These are phyloP conservation scores for Conus canariensis DNA, from an alignment of 2,888 invertebrate genomes.

Conservation along the genomic window DNA sequence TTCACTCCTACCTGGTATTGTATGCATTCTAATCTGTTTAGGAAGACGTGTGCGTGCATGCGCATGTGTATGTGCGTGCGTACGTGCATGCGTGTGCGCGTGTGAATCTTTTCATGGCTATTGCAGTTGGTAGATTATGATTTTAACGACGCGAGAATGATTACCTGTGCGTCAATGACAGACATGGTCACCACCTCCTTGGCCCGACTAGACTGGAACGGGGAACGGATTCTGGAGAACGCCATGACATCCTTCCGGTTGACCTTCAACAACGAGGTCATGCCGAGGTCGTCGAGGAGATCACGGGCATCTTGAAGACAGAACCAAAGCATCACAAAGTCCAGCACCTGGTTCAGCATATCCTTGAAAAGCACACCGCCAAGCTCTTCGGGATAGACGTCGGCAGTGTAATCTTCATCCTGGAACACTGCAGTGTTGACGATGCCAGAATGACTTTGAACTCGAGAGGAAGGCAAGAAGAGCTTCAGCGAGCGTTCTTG, in stretches of 20 bases:
- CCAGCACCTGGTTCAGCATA: background rate
- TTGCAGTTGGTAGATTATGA: too few relatives aligned
- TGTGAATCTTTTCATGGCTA: too few relatives aligned
- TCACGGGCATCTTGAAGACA: background rate
- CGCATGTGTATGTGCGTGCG: background rate
- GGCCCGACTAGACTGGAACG: conserved; percentile 17
- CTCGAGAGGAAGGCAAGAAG: background rate
- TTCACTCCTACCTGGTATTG: too few relatives aligned
- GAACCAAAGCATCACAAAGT: conserved; percentile 1
- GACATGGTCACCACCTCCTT: background rate
- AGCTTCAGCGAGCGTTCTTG: background rate
- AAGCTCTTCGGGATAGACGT: background rate
- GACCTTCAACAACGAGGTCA: background rate
- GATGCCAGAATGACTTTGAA: background rate
- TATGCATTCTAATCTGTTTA: too few relatives aligned
- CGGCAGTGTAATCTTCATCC: background rate
- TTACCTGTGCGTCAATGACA: background rate
- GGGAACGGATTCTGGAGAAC: background rate
- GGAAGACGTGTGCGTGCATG: background rate
- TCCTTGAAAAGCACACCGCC: background rate
- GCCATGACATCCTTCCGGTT: conserved; percentile 13
- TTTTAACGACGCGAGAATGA: too few relatives aligned
- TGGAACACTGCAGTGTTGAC: background rate
- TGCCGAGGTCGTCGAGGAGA: background rate
- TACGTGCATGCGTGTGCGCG: background rate